Base-by-base conservation (phyloP, 2,113 vertebrate species). In the Plecturocebus donacophilus region DNA sequence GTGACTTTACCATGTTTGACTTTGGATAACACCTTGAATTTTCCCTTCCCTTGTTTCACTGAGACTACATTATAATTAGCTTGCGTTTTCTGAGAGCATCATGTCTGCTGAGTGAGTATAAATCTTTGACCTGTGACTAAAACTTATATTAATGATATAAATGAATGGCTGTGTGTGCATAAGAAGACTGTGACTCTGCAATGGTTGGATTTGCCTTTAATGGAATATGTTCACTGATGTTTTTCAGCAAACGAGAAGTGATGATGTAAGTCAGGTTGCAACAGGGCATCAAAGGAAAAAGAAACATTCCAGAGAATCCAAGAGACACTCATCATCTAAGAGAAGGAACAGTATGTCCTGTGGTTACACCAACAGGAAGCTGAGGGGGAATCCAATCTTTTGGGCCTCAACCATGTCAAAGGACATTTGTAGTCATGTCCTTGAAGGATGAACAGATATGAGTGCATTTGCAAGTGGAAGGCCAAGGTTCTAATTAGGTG, bases 201-300 rank as follows among this genome's bases (percentile, higher is more conserved):
- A 13, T 88, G 32, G 66, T 21, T 81, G 45, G 9, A 80, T 56
- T 93, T 93, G 58, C 20, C 35, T 82, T 56, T 89, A 73, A 71
- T 75, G 64, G 40, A 73, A 73, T 89, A 71, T 70, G 17, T 80
- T 61, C 32, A 30, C 23, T 61, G 49, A 12, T 9, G 25, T 25
- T 92, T 97, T 81, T 68, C 97, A 99, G 99, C 99, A 99, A 90
- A 99, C 99, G 99, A 99, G 99, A 99, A 99, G 99, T 20, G 99
- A 99, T 19, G 99, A 99, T 97, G 99, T 99, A 0, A 99, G 99
- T 13, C 99, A 99, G 97, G 99, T 99, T 87, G 99, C 99, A 0
- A 95, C 99, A 1, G 99, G 99, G 8, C 99, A 99, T 90, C 99
- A 99, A 96, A 99, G 98, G 97, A 99, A 99, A 97, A 98, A 99